Percentiles rank a stretch among this genome's conserved stretches.
Conservation (phyloP, 2,113 vertebrate genomes). For the Onychostruthus taczanowskii region DNA sequence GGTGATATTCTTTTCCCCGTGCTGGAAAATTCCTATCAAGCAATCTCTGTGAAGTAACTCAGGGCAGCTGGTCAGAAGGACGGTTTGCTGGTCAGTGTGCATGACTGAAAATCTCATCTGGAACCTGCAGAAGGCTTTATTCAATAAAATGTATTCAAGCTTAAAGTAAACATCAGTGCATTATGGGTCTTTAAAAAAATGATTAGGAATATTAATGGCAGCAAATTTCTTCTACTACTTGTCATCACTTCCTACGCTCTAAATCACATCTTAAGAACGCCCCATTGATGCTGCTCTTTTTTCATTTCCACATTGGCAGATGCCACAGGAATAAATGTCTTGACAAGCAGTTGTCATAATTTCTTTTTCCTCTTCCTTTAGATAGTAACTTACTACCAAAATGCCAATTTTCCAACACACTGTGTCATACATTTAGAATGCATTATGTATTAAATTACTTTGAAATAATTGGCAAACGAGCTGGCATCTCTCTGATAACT, state of each 20-base stretch:
- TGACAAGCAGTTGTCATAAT: slow-evolving; percentile 18
- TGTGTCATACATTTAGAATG: not conserved
- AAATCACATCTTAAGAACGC: not conserved
- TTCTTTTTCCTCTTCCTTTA: not conserved
- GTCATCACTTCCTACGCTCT: not conserved
- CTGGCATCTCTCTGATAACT: slow-evolving; percentile 4
- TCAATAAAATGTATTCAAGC: not conserved
- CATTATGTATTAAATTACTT: not conserved
- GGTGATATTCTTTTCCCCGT: fast-evolving
- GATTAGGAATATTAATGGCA: not conserved
- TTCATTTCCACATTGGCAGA: not conserved
- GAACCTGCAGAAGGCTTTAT: not conserved
- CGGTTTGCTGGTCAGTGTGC: not conserved
- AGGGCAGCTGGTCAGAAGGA: not conserved
- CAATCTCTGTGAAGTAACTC: not conserved
- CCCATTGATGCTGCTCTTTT: not conserved
- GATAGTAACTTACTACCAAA: not conserved
- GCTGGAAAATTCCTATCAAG: not conserved
- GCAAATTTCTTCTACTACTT: not conserved
- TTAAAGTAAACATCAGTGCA: not conserved
- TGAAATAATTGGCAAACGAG: not conserved
- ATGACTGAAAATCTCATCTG: not conserved
- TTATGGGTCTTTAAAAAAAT: not conserved
- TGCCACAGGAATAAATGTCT: not conserved
- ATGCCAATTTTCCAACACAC: slow-evolving; percentile 6